These are phyloP conservation scores for Rhingia rostrata DNA, from an alignment of 2,888 invertebrate genomes.

Conservation along the genomic window DNA sequence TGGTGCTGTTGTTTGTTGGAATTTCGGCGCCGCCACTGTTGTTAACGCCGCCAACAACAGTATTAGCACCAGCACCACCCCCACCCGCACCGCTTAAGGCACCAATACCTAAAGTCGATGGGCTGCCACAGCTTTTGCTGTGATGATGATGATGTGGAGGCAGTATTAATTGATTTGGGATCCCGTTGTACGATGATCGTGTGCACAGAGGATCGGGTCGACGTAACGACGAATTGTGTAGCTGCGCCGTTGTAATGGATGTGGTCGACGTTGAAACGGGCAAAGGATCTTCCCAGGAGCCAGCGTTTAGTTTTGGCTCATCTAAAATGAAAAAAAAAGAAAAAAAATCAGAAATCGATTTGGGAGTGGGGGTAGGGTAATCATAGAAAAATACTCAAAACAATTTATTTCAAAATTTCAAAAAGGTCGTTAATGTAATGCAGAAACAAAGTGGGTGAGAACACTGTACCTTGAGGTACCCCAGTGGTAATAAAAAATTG, in stretches of 20 bases:
- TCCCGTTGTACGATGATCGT: conserved; percentile 77
- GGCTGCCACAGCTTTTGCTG: conserved; percentile 71
- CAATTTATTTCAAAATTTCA: background rate
- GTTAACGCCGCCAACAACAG: conserved; percentile 71
- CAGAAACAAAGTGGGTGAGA: no score
- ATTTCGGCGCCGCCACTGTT: conserved; percentile 75
- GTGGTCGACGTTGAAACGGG: conserved; percentile 77
- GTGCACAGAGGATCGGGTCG: conserved; percentile 77
- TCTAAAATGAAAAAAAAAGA: conserved; percentile 84
- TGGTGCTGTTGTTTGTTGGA: conserved; percentile 58
- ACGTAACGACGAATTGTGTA: conserved; percentile 80
- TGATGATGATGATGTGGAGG: conserved; percentile 78
- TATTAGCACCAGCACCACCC: conserved; percentile 45
- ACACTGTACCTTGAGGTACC: no score
- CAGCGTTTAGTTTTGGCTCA: conserved; percentile 90
- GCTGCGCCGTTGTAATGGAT: conserved; percentile 80
- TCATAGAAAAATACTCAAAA: background rate
- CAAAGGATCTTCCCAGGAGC: conserved; percentile 90
- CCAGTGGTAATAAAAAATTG: no score
- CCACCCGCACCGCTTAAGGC: conserved; percentile 51
- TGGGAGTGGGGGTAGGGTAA: background rate
- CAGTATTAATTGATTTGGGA: conserved; percentile 76
- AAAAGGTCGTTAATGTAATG: no score
- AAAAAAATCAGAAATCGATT: background rate
- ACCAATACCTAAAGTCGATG: conserved; percentile 64